Percentiles rank a stretch among this genome's conserved stretches.
Conservation (phyloP, 2,888 invertebrate genomes). For the Strigamia maritima region DNA sequence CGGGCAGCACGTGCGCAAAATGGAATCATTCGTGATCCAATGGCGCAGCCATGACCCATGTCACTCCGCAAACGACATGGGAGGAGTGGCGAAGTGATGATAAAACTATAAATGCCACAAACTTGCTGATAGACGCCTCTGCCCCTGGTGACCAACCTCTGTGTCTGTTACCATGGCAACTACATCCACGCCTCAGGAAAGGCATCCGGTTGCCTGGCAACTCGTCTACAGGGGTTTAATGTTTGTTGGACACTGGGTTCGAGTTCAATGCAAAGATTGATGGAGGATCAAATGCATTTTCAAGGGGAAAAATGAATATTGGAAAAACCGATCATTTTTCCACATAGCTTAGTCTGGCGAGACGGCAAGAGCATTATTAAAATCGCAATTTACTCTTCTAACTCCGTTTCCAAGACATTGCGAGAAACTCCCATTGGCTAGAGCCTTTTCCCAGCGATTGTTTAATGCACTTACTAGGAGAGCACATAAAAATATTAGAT, state of each 20-base stretch:
- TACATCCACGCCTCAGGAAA: neutral
- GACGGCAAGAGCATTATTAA: too few relatives aligned
- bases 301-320: neutral
- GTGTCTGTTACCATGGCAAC: conserved; percentile 3
- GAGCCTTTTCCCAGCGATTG: too few relatives aligned
- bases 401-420: too few relatives aligned
- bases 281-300: neutral
- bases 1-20: conserved; percentile 23
- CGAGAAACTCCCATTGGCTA: too few relatives aligned
- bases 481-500: too few relatives aligned
- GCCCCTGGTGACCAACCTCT: conserved; percentile 18
- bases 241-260: conserved; percentile 1
- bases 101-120: conserved; percentile 20
- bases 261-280: neutral
- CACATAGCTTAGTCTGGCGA: too few relatives aligned
- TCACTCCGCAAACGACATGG: conserved; percentile 19
- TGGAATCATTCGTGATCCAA: conserved; percentile 23
- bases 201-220: conserved; percentile 16
- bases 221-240: conserved; percentile 1
- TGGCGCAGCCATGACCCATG: conserved; percentile 23
- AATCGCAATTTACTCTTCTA: too few relatives aligned
- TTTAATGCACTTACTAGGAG: too few relatives aligned
- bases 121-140: conserved; percentile 19
- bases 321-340: too few relatives aligned
- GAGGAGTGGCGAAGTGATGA: conserved; percentile 20